These are phyloP conservation scores for Steromphala cineraria DNA, from an alignment of 2,888 invertebrate species.

Conservation along the genomic window DNA sequence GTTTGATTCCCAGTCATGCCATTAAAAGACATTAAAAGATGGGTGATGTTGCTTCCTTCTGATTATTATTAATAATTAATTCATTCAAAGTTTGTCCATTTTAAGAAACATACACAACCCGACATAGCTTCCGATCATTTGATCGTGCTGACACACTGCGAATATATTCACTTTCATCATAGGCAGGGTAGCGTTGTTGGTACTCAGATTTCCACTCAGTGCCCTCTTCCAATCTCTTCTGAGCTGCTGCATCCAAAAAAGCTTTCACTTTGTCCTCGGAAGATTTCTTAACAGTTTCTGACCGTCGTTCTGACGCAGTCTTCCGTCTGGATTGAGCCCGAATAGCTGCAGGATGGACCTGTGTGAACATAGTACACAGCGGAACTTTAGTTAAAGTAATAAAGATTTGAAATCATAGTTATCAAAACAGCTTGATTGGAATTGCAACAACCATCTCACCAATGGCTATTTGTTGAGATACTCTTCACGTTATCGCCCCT, in stretches of 20 bases:
- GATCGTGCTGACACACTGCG: constrained; percentile 35
- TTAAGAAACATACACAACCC: not conserved
- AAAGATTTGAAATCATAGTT: too few relatives aligned
- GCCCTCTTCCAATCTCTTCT: constrained; percentile 44
- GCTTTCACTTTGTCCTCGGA: constrained; percentile 32
- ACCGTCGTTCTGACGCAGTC: constrained; percentile 37
- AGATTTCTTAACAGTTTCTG: constrained; percentile 23
- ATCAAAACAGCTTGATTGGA: too few relatives aligned
- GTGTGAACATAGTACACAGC: too few relatives aligned
- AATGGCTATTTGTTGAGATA: too few relatives aligned
- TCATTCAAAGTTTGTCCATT: too few relatives aligned
- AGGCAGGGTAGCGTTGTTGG: constrained; percentile 47
- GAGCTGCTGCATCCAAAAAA: constrained; percentile 44
- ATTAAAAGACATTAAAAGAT: too few relatives aligned
- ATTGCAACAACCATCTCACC: too few relatives aligned
- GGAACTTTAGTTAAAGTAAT: too few relatives aligned
- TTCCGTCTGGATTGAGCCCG: constrained; percentile 38
- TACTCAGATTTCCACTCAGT: constrained; percentile 58
- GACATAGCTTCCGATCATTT: not conserved
- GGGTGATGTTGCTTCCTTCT: too few relatives aligned
- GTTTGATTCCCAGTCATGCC: too few relatives aligned
- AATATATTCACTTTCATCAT: constrained; percentile 45
- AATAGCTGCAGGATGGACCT: constrained; percentile 56
- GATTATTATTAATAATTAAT: too few relatives aligned
- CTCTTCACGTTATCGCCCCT: too few relatives aligned